A percentile compares a stretch with the other conserved stretches of the same genome.
Evolutionary conservation across 1,140 invertebrate genomes (phyloP).

Genomic region (Samia ricini): DNA sequence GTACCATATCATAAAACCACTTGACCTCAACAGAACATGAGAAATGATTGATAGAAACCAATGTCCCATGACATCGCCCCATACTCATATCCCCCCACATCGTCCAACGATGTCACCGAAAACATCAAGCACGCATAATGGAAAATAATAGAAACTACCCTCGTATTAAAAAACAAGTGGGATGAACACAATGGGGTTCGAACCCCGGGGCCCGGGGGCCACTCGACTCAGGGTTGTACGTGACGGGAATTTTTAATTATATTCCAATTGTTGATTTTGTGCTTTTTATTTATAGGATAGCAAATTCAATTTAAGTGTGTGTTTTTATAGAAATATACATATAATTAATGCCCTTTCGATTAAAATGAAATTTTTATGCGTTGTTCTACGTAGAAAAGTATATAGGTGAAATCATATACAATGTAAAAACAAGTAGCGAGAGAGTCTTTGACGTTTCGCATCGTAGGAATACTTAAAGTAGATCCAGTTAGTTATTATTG

Average conservation of each 20-base stretch:
- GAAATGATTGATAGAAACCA: conserved; percentile 11
- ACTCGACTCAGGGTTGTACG: conserved; percentile 60
- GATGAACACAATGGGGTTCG: conserved; percentile 62
- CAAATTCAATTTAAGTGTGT: too few species aligned
- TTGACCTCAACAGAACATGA: conserved; percentile 11
- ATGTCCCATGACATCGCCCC: conserved; percentile 25
- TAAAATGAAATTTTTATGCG: too few species aligned
- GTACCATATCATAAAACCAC: conserved; percentile 15
- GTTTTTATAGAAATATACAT: too few species aligned
- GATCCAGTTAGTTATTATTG: too few species aligned
- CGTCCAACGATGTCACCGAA: conserved; percentile 61
- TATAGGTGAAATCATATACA: too few species aligned
- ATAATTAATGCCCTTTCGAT: too few species aligned
- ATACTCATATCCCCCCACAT: conserved; percentile 28
- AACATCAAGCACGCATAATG: conserved; percentile 52
- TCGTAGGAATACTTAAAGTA: too few species aligned
- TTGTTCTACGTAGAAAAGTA: too few species aligned
- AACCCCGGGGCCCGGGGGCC: conserved; percentile 51
- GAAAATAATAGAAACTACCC: conserved; percentile 71
- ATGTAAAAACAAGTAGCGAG: too few species aligned
- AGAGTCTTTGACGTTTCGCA: too few species aligned
- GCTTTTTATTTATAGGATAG: conserved; percentile 9
- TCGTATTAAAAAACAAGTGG: conserved; percentile 73
- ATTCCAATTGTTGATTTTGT: conserved; percentile 25
- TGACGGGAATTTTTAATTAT: conserved; percentile 53